Percentiles rank a stretch among this genome's conserved stretches.
Conservation (phyloP, 2,797 vertebrate genomes). For the Pempheris klunzingeri region DNA sequence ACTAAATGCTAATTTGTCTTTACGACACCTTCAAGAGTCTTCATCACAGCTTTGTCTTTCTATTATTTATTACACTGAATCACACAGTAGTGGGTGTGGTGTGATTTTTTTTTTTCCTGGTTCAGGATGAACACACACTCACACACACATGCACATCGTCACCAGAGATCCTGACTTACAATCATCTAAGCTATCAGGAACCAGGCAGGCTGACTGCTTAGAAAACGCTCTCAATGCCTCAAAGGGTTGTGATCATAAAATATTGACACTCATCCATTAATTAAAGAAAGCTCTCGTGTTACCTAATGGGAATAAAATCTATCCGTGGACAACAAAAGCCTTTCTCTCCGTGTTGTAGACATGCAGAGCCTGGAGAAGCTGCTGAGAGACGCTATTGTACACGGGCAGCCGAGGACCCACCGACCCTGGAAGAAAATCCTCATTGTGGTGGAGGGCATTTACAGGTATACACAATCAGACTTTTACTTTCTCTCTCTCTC, state of each 20-base stretch:
- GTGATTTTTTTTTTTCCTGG: neutral
- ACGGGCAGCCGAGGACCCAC: constrained; percentile 96
- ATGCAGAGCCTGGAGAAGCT: constrained; percentile 99
- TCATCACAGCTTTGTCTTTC: neutral
- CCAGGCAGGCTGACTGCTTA: constrained; percentile 4
- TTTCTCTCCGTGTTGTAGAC: constrained; percentile 81
- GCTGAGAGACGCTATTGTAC: constrained; percentile 94
- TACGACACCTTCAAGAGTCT: neutral
- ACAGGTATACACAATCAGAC: constrained; percentile 88
- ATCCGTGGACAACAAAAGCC: neutral
- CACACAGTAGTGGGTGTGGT: constrained; percentile 15
- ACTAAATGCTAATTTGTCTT: constrained; percentile 1
- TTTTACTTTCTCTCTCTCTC: too few relatives aligned
- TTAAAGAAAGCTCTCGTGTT: constrained; percentile 16
- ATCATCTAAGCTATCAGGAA: constrained; percentile 5
- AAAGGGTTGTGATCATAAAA: constrained; percentile 32
- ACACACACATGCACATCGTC: neutral
- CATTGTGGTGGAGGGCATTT: constrained; percentile 97
- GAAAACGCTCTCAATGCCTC: constrained; percentile 2
- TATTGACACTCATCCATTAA: constrained; percentile 40
- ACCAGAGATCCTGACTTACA: neutral
- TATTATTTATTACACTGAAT: neutral
- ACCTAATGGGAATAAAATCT: constrained; percentile 9
- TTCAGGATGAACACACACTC: neutral
- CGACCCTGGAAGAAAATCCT: constrained; percentile 99